Evolutionary conservation across 2,888 invertebrate genomes (phyloP).

Genomic region (Emmelina monodactyla): DNA sequence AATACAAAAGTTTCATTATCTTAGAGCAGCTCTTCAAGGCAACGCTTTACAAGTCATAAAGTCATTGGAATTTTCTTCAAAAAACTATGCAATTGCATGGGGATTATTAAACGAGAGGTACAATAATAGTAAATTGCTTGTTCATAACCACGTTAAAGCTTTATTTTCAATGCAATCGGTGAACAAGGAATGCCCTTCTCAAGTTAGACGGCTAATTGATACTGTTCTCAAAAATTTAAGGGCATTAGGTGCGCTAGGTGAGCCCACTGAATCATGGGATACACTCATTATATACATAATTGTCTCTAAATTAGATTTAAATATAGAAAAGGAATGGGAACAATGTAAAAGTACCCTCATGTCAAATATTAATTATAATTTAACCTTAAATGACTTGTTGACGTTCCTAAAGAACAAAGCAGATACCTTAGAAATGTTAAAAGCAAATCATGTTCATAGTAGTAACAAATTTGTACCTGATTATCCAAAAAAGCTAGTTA

Average conservation of each 20-base stretch:
- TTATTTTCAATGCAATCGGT: constrained; percentile 6
- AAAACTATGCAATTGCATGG: constrained; percentile 13
- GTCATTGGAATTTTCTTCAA: constrained; percentile 12
- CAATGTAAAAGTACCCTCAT: constrained; percentile 1
- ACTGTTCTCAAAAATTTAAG: constrained; percentile 5
- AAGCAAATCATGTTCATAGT: neutral
- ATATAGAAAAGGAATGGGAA: constrained; percentile 14
- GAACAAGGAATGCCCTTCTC: constrained; percentile 4
- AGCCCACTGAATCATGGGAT: constrained; percentile 14
- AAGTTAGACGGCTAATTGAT: constrained; percentile 7
- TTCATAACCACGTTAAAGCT: constrained; percentile 12
- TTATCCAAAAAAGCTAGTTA: neutral
- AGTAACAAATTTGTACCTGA: neutral
- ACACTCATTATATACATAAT: constrained; percentile 13
- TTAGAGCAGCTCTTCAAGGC: constrained; percentile 10
- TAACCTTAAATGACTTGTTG: neutral
- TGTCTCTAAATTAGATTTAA: constrained; percentile 12
- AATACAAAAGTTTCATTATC: constrained; percentile 13
- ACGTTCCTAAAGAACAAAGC: too few relatives aligned
- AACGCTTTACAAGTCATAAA: constrained; percentile 11
- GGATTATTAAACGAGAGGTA: constrained; percentile 11
- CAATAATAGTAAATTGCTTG: constrained; percentile 11
- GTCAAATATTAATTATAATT: neutral
- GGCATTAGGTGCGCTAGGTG: constrained; percentile 4
- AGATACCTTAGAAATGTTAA: constrained; percentile 4